These are phyloP conservation scores for Watsonalla cultraria DNA, from an alignment of 2,888 invertebrate genomes.

Conservation along the genomic window DNA sequence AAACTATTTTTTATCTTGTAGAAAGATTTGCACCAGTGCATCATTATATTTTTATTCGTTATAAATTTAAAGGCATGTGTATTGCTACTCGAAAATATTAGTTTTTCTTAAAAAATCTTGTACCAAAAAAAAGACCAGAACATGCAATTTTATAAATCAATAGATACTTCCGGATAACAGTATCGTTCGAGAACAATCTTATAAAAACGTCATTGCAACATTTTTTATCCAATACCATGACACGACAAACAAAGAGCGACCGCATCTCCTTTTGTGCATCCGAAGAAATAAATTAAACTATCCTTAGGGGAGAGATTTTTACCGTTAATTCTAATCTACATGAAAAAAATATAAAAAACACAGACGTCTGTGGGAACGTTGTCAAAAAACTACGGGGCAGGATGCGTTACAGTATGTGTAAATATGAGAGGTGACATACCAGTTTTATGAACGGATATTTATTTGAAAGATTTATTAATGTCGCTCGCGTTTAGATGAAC, in stretches of 20 bases:
- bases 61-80: too few species aligned
- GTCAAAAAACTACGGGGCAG: constrained; percentile 62
- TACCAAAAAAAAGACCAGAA: too few species aligned
- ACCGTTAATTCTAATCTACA: constrained; percentile 73
- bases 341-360: constrained; percentile 62
- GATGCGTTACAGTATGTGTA: constrained; percentile 64
- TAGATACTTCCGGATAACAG: not conserved
- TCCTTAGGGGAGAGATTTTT: constrained; percentile 71
- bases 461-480: constrained; percentile 59
- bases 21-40: too few species aligned
- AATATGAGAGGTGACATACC: constrained; percentile 65
- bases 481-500: constrained; percentile 3
- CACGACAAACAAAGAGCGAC: constrained; percentile 60
- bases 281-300: constrained; percentile 74
- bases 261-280: constrained; percentile 65
- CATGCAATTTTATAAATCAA: not conserved
- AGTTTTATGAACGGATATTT: constrained; percentile 63
- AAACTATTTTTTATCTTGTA: not conserved
- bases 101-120: too few species aligned
- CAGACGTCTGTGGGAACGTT: constrained; percentile 70
- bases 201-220: constrained; percentile 10
- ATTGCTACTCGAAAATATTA: too few species aligned
- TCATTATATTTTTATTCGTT: too few species aligned
- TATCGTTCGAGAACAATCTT: not conserved
- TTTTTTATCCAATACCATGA: constrained; percentile 44